These are phyloP conservation scores for Cryptotermes secundus DNA, from an alignment of 1,140 invertebrate genomes.

Conservation along the genomic window DNA sequence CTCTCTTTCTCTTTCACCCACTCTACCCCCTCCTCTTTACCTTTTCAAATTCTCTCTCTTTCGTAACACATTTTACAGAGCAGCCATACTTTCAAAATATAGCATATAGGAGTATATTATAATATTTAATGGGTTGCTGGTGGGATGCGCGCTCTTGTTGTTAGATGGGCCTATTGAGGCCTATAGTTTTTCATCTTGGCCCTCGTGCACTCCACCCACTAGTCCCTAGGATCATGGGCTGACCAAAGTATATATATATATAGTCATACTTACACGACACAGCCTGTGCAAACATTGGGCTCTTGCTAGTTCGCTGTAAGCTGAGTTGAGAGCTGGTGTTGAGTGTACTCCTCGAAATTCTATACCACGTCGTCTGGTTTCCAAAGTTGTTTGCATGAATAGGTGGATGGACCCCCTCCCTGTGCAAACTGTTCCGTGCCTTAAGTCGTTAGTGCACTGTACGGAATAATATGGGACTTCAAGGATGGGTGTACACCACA, in stretches of 20 bases:
- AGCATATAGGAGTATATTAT: conserved; percentile 21
- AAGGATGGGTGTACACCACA: background rate
- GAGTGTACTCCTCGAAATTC: conserved; percentile 18
- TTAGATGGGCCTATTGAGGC: conserved; percentile 18
- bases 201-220: background rate
- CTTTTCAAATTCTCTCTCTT: background rate
- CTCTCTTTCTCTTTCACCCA: background rate
- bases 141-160: background rate
- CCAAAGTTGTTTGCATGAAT: background rate
- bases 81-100: conserved; percentile 29
- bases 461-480: background rate
- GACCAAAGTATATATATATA: background rate
- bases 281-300: background rate
- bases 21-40: background rate
- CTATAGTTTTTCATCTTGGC: background rate
- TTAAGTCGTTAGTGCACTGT: background rate
- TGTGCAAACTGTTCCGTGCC: background rate
- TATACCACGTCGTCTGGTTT: background rate
- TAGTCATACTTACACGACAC: background rate
- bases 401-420: background rate
- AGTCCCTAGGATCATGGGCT: background rate
- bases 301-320: background rate
- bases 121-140: conserved; percentile 26
- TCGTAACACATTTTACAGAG: conserved; percentile 24
- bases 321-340: background rate